A percentile compares a stretch with the other conserved stretches of the same genome.
phyloP scores from a whole-genome alignment of 2,888 invertebrate genomes.

The Melanotus villosus region DNA sequence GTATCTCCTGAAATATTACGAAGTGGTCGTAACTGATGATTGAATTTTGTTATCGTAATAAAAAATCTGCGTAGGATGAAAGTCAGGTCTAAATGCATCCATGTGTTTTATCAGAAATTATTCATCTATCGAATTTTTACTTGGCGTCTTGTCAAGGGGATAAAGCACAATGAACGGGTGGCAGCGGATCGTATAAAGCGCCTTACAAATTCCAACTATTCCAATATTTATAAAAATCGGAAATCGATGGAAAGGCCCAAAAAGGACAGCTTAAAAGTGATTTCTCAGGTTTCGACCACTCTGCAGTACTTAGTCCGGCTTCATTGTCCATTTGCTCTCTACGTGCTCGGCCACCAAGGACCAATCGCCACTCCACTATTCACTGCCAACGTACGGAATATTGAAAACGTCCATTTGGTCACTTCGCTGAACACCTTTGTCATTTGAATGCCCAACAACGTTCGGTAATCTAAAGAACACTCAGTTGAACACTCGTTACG shows the following conservation, averaged over 20 bases:
- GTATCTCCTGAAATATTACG: constrained; percentile 9
- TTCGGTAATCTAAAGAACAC: neutral
- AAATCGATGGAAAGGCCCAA: constrained; percentile 28
- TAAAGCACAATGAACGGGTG: neutral
- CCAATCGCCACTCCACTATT: constrained; percentile 31
- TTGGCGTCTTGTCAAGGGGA: neutral
- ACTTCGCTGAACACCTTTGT: constrained; percentile 19
- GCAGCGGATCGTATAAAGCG: neutral
- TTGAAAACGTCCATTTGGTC: constrained; percentile 33
- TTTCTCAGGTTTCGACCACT: constrained; percentile 32
- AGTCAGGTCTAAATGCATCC: constrained; percentile 10
- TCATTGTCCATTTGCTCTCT: constrained; percentile 34
- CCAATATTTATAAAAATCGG: constrained; percentile 35
- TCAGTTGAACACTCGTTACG: no score
- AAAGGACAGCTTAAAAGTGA: constrained; percentile 33
- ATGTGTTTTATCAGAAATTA: constrained; percentile 20
- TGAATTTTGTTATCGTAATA: constrained; percentile 25
- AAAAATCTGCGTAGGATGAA: constrained; percentile 16
- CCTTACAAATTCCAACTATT: constrained; percentile 32
- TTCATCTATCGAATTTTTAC: constrained; percentile 20
- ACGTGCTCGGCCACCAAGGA: constrained; percentile 27
- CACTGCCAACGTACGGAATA: constrained; percentile 18
- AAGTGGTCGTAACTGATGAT: constrained; percentile 23
- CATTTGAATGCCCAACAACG: constrained; percentile 2
- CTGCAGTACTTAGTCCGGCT: constrained; percentile 27